Evolutionary conservation across 1,140 invertebrate species (phyloP).

Genomic region (Drosophila varians): DNA sequence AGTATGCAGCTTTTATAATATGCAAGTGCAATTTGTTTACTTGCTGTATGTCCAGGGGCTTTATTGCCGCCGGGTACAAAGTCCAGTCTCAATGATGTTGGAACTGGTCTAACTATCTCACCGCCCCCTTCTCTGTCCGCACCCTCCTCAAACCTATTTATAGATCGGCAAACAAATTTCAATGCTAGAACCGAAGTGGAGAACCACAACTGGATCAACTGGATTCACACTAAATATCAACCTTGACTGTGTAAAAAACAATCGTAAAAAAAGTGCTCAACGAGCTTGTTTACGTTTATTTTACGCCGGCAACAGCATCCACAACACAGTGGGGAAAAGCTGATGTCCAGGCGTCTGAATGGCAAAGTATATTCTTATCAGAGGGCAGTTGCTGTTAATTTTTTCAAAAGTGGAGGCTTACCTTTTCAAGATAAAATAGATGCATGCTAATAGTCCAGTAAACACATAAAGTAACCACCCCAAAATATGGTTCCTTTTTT

Average conservation of each 20-base stretch:
- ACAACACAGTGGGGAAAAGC: conserved; percentile 32
- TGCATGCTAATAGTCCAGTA: neutral
- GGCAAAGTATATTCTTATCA: conserved; percentile 8
- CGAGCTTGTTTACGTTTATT: conserved; percentile 74
- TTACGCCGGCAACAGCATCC: conserved; percentile 42
- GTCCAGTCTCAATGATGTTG: conserved; percentile 25
- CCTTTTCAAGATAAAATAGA: neutral
- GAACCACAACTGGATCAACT: conserved; percentile 39
- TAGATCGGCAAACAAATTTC: conserved; percentile 28
- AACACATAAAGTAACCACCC: neutral
- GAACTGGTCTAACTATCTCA: conserved; percentile 18
- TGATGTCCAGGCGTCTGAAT: neutral
- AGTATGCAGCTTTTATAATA: neutral
- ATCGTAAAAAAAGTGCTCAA: conserved; percentile 17
- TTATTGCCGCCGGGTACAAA: conserved; percentile 33
- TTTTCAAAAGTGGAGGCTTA: neutral
- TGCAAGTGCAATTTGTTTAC: conserved; percentile 1
- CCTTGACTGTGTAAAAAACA: conserved; percentile 52
- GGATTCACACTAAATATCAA: conserved; percentile 38
- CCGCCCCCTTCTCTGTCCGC: neutral
- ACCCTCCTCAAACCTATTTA: conserved; percentile 19
- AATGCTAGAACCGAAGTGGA: conserved; percentile 15
- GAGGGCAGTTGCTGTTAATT: neutral
- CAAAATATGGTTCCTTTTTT: too few relatives aligned
- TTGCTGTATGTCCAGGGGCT: neutral